phyloP scores from a whole-genome alignment of 37 sponge, comb jelly and placozoan species.

The Beroe ovata region DNA sequence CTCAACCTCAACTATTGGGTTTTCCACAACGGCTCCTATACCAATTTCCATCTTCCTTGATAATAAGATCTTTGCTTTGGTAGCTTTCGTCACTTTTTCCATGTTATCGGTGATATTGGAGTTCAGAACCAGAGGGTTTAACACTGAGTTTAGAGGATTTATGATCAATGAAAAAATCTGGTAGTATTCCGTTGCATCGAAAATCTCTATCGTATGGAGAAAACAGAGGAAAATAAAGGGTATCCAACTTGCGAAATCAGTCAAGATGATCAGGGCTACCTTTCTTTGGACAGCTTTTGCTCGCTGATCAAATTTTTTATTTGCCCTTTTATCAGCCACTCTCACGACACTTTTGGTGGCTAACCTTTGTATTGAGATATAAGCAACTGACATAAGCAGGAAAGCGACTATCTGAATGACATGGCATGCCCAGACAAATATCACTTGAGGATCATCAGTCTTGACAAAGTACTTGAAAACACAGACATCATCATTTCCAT shows the following conservation, averaged over 20 bases:
- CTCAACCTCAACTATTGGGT: no score
- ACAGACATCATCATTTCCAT: conserved; percentile 6
- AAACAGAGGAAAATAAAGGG: background rate
- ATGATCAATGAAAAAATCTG: background rate
- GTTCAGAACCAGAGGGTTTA: conserved; percentile 4
- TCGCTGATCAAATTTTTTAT: background rate
- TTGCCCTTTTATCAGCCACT: background rate
- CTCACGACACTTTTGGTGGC: background rate
- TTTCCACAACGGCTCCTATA: no score
- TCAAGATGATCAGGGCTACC: background rate
- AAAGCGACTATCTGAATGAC: background rate
- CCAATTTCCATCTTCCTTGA: no score
- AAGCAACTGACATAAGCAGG: background rate
- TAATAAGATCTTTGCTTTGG: no score
- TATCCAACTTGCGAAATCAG: conserved; percentile 18
- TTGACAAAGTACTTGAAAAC: conserved; percentile 33
- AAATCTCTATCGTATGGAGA: background rate
- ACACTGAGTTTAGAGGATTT: background rate
- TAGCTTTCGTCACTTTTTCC: no score
- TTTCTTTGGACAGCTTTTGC: background rate
- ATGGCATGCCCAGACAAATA: background rate
- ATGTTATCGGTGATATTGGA: background rate
- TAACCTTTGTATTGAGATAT: background rate
- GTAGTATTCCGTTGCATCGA: background rate
- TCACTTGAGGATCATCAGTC: conserved; percentile 16